Conservation (phyloP, 2,888 invertebrate genomes). For the Lasioglossum leucozonium region DNA sequence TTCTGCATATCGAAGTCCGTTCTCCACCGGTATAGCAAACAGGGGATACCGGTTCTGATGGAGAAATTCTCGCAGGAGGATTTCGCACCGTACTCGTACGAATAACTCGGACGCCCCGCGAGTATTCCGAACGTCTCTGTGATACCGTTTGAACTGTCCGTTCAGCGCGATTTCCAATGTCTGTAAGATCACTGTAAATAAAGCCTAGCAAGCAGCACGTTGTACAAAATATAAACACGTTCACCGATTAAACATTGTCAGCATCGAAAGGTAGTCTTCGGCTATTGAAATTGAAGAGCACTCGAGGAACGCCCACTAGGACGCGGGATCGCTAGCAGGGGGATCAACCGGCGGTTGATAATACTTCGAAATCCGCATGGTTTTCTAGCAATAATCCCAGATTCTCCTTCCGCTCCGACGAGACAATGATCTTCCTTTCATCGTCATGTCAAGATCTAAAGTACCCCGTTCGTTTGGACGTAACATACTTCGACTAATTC, state of each 20-base stretch:
- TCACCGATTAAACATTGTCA: background rate
- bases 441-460: background rate
- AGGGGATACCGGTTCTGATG: constrained; percentile 61
- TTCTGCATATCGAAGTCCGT: constrained; percentile 76
- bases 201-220: background rate
- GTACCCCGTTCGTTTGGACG: background rate
- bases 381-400: background rate
- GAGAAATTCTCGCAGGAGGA: background rate
- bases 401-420: background rate
- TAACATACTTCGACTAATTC: background rate
- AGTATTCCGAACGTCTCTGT: background rate
- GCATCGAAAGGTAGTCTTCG: too few relatives aligned
- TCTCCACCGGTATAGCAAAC: constrained; percentile 76
- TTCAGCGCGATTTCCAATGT: background rate
- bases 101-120: background rate
- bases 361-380: background rate
- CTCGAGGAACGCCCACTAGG: background rate
- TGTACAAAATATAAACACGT: background rate
- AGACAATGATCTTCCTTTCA: too few relatives aligned
- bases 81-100: background rate
- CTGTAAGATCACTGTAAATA: constrained; percentile 28
- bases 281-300: background rate
- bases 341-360: background rate
- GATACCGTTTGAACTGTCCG: background rate
- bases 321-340: background rate